Base-by-base conservation (phyloP, 2,888 invertebrate species). In the Tetramorium bicarinatum region DNA sequence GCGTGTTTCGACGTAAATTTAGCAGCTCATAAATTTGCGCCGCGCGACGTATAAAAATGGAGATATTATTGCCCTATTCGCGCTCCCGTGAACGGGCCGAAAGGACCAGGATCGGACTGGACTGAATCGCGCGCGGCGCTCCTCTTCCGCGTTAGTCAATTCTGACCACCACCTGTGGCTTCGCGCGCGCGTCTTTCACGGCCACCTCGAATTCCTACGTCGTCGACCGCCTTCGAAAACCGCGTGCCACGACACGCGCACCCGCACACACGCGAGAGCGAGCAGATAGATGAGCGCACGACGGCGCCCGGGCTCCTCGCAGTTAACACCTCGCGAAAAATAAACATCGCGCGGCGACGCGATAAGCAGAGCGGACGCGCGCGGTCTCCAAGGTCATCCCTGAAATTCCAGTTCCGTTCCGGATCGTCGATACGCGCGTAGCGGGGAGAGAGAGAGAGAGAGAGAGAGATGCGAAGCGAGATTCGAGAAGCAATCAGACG, bases 111-210 rank as follows among this genome's bases (percentile, higher is more conserved):
- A 25, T 29, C 76, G 52, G 29, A 4, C 29, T 0, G 29, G 29
- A 34, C 29, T 9, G n/a, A 3, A 44, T 7, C 18, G 49, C 49
- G 18, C 59, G 38, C 71, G 49, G n/a, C 18, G 56, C 21, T 79
- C 41, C 61, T 77, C 83, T 80, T 52, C 77, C 15, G 79, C 81
- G 56, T 77, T 71, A 56, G 80, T 75, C 62, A 61, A 80, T 67
- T 83, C 85, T 85, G 88, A 90, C 88, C 87, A 82, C 90, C 89
- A 89, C 90, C 87, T 89, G 89, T 90, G 84, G 89, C 90, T 88
- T 69, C 71, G 77, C 83, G 56, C 71, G 47, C 75, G 47, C 74
- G 82, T 82, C 83, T 82, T 86, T 85, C 87, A 82, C 85, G 76
- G 77, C 47, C 85, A 74, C 72, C 61, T 79, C 80, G 77, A 76